Percentiles rank a stretch among this genome's conserved stretches.
Conservation (phyloP, 2,797 vertebrate genomes). For the Glossophaga mutica region DNA sequence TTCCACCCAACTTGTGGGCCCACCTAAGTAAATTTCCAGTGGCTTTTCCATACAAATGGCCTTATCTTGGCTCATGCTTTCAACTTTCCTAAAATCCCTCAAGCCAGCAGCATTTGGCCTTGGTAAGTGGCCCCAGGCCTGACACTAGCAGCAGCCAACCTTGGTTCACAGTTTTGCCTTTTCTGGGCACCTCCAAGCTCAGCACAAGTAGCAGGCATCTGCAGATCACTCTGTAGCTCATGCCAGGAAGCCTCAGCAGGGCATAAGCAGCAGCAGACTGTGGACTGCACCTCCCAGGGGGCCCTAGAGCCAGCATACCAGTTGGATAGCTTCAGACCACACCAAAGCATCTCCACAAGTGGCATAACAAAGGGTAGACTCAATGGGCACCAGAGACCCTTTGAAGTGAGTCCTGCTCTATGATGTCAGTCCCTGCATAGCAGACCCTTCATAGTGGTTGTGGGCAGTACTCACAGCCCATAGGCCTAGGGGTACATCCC, state of each 20-base stretch:
- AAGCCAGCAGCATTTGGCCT: background rate
- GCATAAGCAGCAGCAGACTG: background rate
- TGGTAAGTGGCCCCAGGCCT: background rate
- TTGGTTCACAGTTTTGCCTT: background rate
- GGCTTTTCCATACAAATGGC: background rate
- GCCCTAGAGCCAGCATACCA: background rate
- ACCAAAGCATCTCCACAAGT: background rate
- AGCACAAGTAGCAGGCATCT: background rate
- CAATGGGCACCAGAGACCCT: background rate
- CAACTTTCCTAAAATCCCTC: background rate
- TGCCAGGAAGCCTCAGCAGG: background rate
- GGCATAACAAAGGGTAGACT: background rate
- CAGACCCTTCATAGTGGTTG: too few species aligned
- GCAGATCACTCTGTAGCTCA: background rate
- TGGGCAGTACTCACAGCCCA: too few species aligned
- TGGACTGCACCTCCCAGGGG: background rate
- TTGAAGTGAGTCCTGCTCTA: background rate
- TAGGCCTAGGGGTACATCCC: too few species aligned
- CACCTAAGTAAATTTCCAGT: background rate
- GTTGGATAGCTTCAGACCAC: background rate
- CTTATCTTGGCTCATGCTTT: background rate
- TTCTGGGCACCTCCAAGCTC: background rate
- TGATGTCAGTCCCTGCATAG: too few species aligned
- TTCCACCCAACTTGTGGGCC: background rate
- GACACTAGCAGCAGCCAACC: background rate